Evolutionary conservation across 1,140 invertebrate genomes (phyloP).

Genomic region (Drosophila sproati): DNA sequence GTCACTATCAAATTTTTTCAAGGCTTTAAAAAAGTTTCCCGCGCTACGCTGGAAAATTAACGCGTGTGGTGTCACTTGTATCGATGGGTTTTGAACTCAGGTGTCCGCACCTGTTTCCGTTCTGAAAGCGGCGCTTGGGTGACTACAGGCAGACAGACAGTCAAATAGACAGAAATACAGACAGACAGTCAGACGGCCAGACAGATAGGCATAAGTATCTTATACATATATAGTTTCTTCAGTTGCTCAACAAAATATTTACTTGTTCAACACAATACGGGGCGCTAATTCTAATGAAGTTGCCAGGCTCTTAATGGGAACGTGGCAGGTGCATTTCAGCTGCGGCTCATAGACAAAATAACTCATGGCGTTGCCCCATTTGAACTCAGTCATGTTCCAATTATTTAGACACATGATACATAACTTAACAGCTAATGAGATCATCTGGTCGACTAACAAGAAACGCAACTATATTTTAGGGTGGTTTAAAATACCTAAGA

Average conservation of each 20-base stretch:
- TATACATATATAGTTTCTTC: constrained; percentile 21
- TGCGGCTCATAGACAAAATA: constrained; percentile 31
- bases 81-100: constrained; percentile 31
- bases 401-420: constrained; percentile 40
- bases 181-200: constrained; percentile 1
- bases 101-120: constrained; percentile 73
- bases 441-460: constrained; percentile 10
- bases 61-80: constrained; percentile 57
- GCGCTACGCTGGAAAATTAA: constrained; percentile 30
- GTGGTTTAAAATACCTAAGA: constrained; percentile 12
- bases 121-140: constrained; percentile 41
- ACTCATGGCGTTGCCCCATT: constrained; percentile 22
- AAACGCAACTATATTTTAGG: background rate
- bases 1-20: constrained; percentile 44
- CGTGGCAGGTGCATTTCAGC: constrained; percentile 66
- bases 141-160: constrained; percentile 2
- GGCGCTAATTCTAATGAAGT: constrained; percentile 73
- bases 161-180: background rate
- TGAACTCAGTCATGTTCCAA: constrained; percentile 32
- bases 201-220: background rate
- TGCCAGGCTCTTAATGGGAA: constrained; percentile 44
- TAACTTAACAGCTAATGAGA: constrained; percentile 58
- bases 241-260: constrained; percentile 59
- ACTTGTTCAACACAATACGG: constrained; percentile 36
- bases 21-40: constrained; percentile 30